These are phyloP conservation scores for Agrotis segetum DNA, from an alignment of 2,888 invertebrate genomes.

Conservation along the genomic window DNA sequence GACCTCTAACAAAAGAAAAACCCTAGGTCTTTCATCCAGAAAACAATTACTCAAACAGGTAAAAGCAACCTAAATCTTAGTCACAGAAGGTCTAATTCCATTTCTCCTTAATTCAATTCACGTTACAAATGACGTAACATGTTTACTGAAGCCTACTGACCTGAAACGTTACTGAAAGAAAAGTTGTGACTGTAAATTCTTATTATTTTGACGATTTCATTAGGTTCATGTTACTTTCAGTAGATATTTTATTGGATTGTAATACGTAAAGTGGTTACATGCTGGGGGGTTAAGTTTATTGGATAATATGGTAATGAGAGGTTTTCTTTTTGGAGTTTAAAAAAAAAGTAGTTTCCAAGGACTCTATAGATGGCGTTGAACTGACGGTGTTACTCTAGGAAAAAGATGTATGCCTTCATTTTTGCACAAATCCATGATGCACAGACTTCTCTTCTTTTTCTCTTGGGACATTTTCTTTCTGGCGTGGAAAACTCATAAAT, in stretches of 20 bases:
- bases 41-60: neutral
- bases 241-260: constrained; percentile 13
- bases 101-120: neutral
- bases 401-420: no score
- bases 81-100: neutral
- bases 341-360: no score
- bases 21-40: neutral
- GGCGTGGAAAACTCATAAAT: no score
- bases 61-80: constrained; percentile 4
- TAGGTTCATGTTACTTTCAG: constrained; percentile 6
- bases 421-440: no score
- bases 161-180: constrained; percentile 18
- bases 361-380: no score
- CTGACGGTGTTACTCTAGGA: no score
- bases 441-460: no score
- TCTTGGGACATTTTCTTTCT: no score
- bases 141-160: constrained; percentile 46
- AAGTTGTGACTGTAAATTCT: constrained; percentile 43
- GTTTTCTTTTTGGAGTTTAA: no score
- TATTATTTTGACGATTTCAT: constrained; percentile 55
- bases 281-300: neutral
- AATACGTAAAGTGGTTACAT: constrained; percentile 1
- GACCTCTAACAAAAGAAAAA: neutral
- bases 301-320: neutral
- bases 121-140: constrained; percentile 38